Conservation (phyloP, 2,888 invertebrate genomes). For the Anthophora plumipes region DNA sequence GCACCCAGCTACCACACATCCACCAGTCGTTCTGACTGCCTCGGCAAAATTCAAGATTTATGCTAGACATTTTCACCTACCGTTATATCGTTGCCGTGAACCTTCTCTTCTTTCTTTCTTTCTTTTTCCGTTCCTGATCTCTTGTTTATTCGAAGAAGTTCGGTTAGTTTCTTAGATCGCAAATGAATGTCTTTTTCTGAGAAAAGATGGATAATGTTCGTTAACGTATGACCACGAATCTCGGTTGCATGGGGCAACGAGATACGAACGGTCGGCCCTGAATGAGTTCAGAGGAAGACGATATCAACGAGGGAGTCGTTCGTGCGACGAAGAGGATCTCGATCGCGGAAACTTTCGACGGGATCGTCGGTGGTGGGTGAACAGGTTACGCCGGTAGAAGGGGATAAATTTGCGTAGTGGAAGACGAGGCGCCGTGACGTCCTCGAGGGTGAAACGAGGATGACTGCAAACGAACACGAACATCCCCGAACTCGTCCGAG, state of each 20-base stretch:
- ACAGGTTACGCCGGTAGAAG: slow-evolving; percentile 59
- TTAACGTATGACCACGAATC: no score
- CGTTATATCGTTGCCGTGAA: not conserved
- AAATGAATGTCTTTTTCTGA: no score
- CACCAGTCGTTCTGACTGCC: slow-evolving; percentile 24
- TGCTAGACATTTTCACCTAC: slow-evolving; percentile 39
- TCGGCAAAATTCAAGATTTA: slow-evolving; percentile 61
- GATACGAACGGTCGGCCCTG: slow-evolving; percentile 56
- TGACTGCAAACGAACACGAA: slow-evolving; percentile 68
- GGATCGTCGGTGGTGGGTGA: slow-evolving; percentile 69
- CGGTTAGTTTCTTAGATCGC: no score
- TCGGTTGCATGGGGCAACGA: slow-evolving; percentile 56
- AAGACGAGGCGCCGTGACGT: slow-evolving; percentile 48
- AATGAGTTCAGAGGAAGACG: slow-evolving; percentile 65
- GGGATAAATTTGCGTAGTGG: slow-evolving; percentile 66
- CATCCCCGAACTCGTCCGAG: slow-evolving; percentile 73
- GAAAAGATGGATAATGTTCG: no score
- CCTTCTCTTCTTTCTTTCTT: not conserved
- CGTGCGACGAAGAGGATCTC: slow-evolving; percentile 66
- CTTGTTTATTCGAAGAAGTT: no score
- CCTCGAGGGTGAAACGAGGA: slow-evolving; percentile 58
- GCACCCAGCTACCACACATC: slow-evolving; percentile 14
- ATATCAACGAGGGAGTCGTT: slow-evolving; percentile 63
- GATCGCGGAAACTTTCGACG: slow-evolving; percentile 71
- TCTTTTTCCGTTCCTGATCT: not conserved